phyloP scores from a whole-genome alignment of 1,140 invertebrate genomes.

The Brachionus angularis region DNA sequence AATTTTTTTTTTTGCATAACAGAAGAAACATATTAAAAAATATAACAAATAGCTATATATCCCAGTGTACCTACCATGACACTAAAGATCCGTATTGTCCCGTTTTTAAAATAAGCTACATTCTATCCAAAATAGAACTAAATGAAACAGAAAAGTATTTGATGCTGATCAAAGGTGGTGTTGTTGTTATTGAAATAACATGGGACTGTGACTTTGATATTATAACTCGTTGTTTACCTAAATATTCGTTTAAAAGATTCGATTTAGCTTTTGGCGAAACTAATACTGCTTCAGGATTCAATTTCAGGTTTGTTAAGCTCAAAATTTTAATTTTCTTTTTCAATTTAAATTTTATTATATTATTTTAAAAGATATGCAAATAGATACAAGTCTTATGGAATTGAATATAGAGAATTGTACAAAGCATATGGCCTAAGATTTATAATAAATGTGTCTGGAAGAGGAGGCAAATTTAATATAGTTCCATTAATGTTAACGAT shows the following conservation, averaged over 20 bases:
- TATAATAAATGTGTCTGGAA: constrained; percentile 45
- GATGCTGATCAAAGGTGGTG: constrained; percentile 53
- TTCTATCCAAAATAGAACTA: constrained; percentile 16
- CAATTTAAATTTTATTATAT: no score
- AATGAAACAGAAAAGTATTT: neutral
- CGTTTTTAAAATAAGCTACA: constrained; percentile 37
- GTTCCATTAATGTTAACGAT: constrained; percentile 45
- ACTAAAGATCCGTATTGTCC: constrained; percentile 38
- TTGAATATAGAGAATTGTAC: constrained; percentile 57
- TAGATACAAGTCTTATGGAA: constrained; percentile 53
- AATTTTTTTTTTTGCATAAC: neutral
- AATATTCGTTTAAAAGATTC: constrained; percentile 59
- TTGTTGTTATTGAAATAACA: constrained; percentile 59
- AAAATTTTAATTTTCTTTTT: no score
- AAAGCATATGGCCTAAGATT: constrained; percentile 46
- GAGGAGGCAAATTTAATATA: constrained; percentile 45
- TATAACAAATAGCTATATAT: constrained; percentile 20
- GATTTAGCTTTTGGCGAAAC: constrained; percentile 49
- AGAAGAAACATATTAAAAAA: constrained; percentile 43
- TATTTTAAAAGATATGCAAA: constrained; percentile 56
- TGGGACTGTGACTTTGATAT: constrained; percentile 63
- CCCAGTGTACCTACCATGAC: constrained; percentile 20
- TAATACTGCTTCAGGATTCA: constrained; percentile 58
- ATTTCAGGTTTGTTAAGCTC: no score
- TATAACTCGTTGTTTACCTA: constrained; percentile 57